Conservation (phyloP, 2,888 invertebrate species). For the Cylloceria caligata region DNA sequence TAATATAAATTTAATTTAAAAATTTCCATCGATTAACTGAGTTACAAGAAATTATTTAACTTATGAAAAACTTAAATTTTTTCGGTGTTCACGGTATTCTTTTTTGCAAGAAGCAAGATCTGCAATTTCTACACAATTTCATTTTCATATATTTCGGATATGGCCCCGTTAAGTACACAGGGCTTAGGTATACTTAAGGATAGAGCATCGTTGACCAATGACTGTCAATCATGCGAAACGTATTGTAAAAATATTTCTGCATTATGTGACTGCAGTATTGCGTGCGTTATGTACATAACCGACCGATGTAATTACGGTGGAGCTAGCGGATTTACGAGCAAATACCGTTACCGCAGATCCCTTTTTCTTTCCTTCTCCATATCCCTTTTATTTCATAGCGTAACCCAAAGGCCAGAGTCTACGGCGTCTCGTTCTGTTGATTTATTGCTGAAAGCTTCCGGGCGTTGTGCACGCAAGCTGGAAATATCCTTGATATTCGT, state of each 20-base stretch:
- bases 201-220: background rate
- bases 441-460: constrained; percentile 58
- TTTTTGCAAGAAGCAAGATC: too few species aligned
- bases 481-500: constrained; percentile 67
- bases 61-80: too few species aligned
- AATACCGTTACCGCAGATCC: constrained; percentile 14
- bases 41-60: too few species aligned
- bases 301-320: constrained; percentile 34
- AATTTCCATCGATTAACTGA: too few species aligned
- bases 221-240: background rate
- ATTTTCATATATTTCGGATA: too few species aligned
- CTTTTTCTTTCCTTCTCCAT: constrained; percentile 15
- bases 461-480: constrained; percentile 55
- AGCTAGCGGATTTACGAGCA: constrained; percentile 38
- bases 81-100: too few species aligned
- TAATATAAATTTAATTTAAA: too few species aligned
- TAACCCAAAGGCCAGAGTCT: constrained; percentile 38
- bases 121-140: too few species aligned
- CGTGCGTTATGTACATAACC: constrained; percentile 31
- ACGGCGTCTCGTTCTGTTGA: constrained; percentile 51
- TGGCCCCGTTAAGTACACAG: too few species aligned
- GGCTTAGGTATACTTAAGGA: too few species aligned
- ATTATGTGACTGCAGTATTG: too few species aligned
- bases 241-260: constrained; percentile 40
- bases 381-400: constrained; percentile 19